A percentile compares a stretch with the other conserved stretches of the same genome.
Conservation (phyloP, 2,113 vertebrate species). For the Oncorhynchus nerka region DNA sequence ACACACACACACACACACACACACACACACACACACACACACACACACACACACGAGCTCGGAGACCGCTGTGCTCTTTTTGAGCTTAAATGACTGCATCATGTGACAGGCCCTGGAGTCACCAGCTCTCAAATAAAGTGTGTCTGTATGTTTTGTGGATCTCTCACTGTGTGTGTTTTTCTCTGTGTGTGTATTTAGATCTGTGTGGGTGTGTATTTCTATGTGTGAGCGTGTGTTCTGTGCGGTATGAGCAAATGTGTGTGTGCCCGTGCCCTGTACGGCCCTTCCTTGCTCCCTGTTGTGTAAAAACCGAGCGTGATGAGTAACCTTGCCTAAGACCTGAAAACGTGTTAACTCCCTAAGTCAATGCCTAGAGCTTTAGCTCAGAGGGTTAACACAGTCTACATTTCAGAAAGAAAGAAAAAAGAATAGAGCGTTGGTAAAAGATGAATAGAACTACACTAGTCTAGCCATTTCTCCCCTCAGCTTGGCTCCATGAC, state of each 20-base stretch:
- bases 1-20: constrained; percentile 9
- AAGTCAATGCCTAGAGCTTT: no score
- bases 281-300: no score
- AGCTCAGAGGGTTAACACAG: no score
- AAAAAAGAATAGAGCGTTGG: constrained; percentile 35
- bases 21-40: no score
- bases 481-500: background rate
- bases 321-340: background rate
- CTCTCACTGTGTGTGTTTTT: background rate
- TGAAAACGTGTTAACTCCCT: no score
- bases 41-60: constrained; percentile 19
- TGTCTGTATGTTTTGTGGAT: background rate
- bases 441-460: background rate
- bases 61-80: constrained; percentile 52
- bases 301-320: no score
- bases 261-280: background rate
- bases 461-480: background rate
- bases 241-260: background rate
- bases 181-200: background rate
- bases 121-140: background rate
- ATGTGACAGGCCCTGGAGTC: constrained; percentile 1
- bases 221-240: background rate
- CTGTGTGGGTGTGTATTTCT: background rate
- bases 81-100: constrained; percentile 56
- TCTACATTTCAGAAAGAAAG: no score